Conservation (phyloP, 2,113 vertebrate species). For the Oenanthe melanoleuca region DNA sequence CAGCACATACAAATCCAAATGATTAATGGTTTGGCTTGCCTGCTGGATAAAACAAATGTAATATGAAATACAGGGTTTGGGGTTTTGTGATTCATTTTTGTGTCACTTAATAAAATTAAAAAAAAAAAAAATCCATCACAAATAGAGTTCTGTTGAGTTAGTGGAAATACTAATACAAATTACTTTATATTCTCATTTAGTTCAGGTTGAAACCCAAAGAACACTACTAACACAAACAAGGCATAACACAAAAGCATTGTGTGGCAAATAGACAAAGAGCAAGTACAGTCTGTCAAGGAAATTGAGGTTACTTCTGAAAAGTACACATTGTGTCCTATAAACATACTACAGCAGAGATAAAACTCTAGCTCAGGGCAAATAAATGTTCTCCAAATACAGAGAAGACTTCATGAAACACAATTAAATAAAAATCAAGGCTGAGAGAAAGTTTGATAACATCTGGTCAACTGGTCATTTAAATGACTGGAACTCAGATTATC, state of each 20-base stretch:
- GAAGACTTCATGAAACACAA: not conserved
- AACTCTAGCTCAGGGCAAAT: not conserved
- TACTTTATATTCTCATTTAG: not conserved
- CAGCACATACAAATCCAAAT: slow-evolving; percentile 51
- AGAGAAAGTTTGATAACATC: not conserved
- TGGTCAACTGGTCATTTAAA: not conserved
- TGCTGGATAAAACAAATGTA: slow-evolving; percentile 18
- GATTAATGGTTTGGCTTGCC: slow-evolving; percentile 39
- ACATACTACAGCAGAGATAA: not conserved
- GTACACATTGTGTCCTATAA: not conserved
- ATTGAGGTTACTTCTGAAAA: slow-evolving; percentile 1
- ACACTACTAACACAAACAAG: not conserved
- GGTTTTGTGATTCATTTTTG: not conserved
- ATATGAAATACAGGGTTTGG: slow-evolving; percentile 6
- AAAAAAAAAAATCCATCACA: not conserved
- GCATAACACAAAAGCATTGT: not conserved
- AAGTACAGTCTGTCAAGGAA: not conserved
- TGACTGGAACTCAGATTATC: not conserved
- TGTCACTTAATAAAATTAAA: not conserved
- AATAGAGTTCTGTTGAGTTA: slow-evolving; percentile 1
- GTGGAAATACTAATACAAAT: not conserved
- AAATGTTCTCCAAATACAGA: not conserved
- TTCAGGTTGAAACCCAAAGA: not conserved
- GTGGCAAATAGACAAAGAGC: not conserved
- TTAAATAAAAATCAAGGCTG: not conserved